Percentiles rank a stretch among this genome's conserved stretches.
phyloP scores from a whole-genome alignment of 2,888 invertebrate genomes.

The Oligia fasciuncula region DNA sequence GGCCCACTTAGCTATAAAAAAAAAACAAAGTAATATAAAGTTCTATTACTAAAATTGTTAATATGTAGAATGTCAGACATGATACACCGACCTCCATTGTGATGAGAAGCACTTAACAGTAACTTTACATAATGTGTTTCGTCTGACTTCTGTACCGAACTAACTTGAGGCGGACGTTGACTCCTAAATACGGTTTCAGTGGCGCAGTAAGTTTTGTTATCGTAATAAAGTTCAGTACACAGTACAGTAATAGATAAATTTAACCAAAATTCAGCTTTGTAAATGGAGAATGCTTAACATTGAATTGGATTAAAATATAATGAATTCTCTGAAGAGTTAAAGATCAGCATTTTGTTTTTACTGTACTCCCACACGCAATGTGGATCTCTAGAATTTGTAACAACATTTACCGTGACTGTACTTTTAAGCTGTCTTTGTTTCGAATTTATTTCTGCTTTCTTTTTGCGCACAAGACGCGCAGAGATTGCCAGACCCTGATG shows the following conservation, averaged over 20 bases:
- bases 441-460: slow-evolving; percentile 11
- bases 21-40: not conserved
- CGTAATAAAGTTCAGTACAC: slow-evolving; percentile 24
- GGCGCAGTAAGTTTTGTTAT: slow-evolving; percentile 29
- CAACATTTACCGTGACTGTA: not conserved
- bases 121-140: slow-evolving; percentile 55
- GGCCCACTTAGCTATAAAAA: no score
- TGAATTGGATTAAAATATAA: slow-evolving; percentile 7
- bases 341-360: not conserved
- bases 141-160: slow-evolving; percentile 43
- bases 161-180: slow-evolving; percentile 51
- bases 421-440: slow-evolving; percentile 26
- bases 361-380: not conserved
- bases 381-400: not conserved
- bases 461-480: slow-evolving; percentile 1
- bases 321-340: not conserved
- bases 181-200: slow-evolving; percentile 49
- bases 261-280: slow-evolving; percentile 9
- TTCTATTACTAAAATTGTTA: not conserved
- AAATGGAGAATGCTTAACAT: slow-evolving; percentile 9
- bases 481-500: slow-evolving; percentile 11
- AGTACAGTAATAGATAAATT: slow-evolving; percentile 14
- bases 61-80: slow-evolving; percentile 24
- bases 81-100: slow-evolving; percentile 27
- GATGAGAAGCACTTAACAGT: slow-evolving; percentile 38